Evolutionary conservation across 2,797 vertebrate species (phyloP).

Genomic region (Naso thynnoides): DNA sequence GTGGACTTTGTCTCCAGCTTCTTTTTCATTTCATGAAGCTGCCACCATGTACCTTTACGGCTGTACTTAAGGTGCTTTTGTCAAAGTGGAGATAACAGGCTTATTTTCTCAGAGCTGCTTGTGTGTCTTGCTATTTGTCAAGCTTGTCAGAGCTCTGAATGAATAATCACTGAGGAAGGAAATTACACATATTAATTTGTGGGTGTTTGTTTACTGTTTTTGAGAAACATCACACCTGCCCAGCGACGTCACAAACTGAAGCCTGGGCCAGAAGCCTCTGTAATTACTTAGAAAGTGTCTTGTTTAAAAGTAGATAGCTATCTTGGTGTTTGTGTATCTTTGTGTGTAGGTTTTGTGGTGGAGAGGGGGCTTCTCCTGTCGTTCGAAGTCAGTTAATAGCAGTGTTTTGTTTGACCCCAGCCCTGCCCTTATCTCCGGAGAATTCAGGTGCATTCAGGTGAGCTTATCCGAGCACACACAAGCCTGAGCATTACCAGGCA

Average conservation of each 20-base stretch:
- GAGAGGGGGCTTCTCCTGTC: constrained; percentile 45
- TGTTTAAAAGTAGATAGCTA: constrained; percentile 27
- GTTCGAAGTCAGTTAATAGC: constrained; percentile 61
- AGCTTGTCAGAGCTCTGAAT: constrained; percentile 54
- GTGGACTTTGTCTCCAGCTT: background rate
- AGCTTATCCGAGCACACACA: constrained; percentile 75
- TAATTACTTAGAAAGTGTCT: constrained; percentile 46
- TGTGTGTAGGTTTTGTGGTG: constrained; percentile 7
- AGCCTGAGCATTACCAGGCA: constrained; percentile 63
- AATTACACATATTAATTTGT: constrained; percentile 50
- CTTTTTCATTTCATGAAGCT: constrained; percentile 27
- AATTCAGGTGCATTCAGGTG: constrained; percentile 74
- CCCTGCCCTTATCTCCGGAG: constrained; percentile 54
- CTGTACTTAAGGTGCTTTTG: constrained; percentile 36
- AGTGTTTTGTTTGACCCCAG: constrained; percentile 50
- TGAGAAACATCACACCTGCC: constrained; percentile 43
- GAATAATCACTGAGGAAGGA: constrained; percentile 49
- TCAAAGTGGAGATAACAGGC: constrained; percentile 31
- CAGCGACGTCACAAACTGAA: constrained; percentile 16
- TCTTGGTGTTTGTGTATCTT: constrained; percentile 20
- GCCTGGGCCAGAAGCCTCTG: constrained; percentile 22
- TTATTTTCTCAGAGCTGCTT: constrained; percentile 25
- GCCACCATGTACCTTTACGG: constrained; percentile 6
- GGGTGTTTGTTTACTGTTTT: constrained; percentile 39
- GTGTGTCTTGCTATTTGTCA: constrained; percentile 51